A percentile compares a stretch with the other conserved stretches of the same genome.
Evolutionary conservation across 2,113 vertebrate genomes (phyloP).

Genomic region (Amphiprion ocellaris): DNA sequence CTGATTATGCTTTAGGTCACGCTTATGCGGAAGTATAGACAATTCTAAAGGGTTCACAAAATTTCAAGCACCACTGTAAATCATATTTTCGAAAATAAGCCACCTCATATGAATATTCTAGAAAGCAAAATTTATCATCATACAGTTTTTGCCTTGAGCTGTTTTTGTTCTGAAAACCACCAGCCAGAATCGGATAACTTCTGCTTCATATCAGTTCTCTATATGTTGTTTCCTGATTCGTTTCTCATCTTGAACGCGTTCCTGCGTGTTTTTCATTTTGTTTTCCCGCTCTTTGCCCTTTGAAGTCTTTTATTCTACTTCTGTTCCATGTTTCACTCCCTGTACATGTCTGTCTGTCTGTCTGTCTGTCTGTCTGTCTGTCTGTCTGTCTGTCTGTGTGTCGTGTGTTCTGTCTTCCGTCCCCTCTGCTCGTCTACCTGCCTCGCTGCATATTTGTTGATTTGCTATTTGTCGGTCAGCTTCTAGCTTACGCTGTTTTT

Average conservation of each 20-base stretch:
- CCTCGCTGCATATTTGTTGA: conserved; percentile 13
- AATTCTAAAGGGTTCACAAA: no score
- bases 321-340: not conserved
- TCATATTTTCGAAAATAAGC: no score
- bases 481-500: conserved; percentile 67
- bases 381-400: not conserved
- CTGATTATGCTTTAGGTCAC: no score
- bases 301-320: conserved; percentile 1
- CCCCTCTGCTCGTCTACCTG: conserved; percentile 23
- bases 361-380: not conserved
- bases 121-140: no score
- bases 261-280: conserved; percentile 5
- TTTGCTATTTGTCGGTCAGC: conserved; percentile 54
- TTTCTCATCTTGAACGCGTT: not conserved
- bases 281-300: conserved; percentile 10
- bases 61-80: no score
- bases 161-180: no score
- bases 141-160: no score
- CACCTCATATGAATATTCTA: no score
- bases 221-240: not conserved
- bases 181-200: not conserved
- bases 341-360: not conserved
- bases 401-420: conserved; percentile 18
- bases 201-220: conserved; percentile 1
- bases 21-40: no score